Evolutionary conservation across 2,113 vertebrate species (phyloP), one percentile per base, ranked within the genome.

Genomic region (Phyllostomus hastatus): DNA sequence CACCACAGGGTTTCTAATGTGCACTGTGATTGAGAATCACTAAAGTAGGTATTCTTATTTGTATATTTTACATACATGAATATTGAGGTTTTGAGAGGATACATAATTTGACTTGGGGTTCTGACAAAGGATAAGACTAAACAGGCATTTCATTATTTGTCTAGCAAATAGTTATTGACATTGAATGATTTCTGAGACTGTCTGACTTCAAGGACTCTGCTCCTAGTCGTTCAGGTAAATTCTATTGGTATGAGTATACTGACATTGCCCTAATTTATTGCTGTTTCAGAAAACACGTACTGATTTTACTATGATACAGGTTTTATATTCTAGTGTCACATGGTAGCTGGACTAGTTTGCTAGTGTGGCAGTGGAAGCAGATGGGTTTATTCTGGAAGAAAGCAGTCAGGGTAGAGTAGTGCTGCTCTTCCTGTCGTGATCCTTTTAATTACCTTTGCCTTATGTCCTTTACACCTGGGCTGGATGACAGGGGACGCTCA

Each of bases 321-420:
- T 80, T 96, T 88, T 85, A 17, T 64, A 64, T 75, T 95, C 31
- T 75, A 46, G n/a, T 79, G 57, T 95, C n/a, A 46, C 88, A 54
- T 48, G 61, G 28, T 48, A 48, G 67, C 70, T 91, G 54, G 52
- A 70, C 19, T 70, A 64, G 57, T 79, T 85, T 70, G 64, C 26
- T 41, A 64, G 54, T 17, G 52, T 78, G 33, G 35, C 5, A 24
- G 67, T 24, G 31, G 28, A 91, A 83, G 28, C 83, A 52, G 57
- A 76, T 78, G 67, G 67, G 61, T 80, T 86, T 90, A 54, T 72
- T 95, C 35, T 50, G 54, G 41, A 91, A 48, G 59, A 50, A 69
- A 54, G 57, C n/a, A 82, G 3, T 92, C 82, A 88, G 83, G 59
- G 54, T 88, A 70, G 19, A 75, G 46, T 24, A 38, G 33, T 19